phyloP scores from a whole-genome alignment of 2,797 vertebrate genomes.

The Paedocypris micromegethes region DNA sequence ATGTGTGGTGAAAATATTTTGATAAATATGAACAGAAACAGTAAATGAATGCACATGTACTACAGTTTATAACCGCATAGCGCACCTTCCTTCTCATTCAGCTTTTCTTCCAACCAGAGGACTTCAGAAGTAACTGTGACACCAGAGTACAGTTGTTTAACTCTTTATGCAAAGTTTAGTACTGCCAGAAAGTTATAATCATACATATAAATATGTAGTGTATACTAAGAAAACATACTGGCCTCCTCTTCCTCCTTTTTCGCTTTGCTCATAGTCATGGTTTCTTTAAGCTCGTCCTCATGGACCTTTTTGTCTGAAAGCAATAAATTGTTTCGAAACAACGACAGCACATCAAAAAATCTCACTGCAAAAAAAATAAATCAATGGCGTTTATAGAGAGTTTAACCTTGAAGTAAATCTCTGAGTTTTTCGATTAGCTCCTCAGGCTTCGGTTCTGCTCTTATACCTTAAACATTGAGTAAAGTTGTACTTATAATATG shows the following conservation, averaged over 20 bases:
- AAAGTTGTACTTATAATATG: not conserved
- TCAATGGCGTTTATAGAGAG: too few species aligned
- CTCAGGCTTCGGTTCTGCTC: slow-evolving; percentile 37
- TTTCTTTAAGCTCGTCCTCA: slow-evolving; percentile 53
- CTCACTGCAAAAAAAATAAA: too few species aligned
- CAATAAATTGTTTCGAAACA: not conserved
- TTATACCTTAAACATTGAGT: slow-evolving; percentile 1
- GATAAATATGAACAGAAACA: not conserved
- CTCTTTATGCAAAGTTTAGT: not conserved
- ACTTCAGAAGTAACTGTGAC: slow-evolving; percentile 59
- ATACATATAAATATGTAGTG: not conserved
- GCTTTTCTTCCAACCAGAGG: slow-evolving; percentile 53
- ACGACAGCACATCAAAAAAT: too few species aligned
- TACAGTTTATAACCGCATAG: not conserved
- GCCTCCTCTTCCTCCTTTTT: slow-evolving; percentile 52
- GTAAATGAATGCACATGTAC: not conserved
- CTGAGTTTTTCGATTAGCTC: slow-evolving; percentile 44
- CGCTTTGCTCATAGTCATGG: slow-evolving; percentile 20
- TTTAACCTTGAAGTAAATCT: slow-evolving; percentile 46
- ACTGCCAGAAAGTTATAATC: not conserved
- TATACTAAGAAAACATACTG: slow-evolving; percentile 53
- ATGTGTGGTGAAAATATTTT: not conserved
- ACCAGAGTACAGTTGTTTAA: slow-evolving; percentile 23
- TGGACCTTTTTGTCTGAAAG: slow-evolving; percentile 44
- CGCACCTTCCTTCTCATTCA: slow-evolving; percentile 68